A percentile compares a stretch with the other conserved stretches of the same genome.
These are phyloP conservation scores for Psix sp. DNA, from an alignment of 1,140 invertebrate species.

Conservation along the genomic window DNA sequence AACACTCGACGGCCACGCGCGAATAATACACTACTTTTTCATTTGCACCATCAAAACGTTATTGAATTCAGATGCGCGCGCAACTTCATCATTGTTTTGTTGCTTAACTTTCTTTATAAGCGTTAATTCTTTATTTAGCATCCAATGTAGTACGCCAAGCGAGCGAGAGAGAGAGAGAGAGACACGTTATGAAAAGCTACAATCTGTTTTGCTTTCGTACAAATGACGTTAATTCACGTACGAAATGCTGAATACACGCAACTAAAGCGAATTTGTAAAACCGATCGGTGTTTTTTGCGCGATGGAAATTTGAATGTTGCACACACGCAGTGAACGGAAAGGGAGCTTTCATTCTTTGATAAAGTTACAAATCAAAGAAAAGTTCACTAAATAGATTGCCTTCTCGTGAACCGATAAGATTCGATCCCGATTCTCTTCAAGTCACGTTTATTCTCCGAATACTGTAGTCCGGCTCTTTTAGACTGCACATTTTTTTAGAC, in stretches of 20 bases:
- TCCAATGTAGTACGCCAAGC: constrained; percentile 8
- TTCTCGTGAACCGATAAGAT: constrained; percentile 31
- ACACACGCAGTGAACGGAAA: constrained; percentile 19
- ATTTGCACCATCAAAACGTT: constrained; percentile 22
- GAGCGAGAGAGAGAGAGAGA: no score
- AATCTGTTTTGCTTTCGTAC: constrained; percentile 30
- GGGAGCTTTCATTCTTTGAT: constrained; percentile 21
- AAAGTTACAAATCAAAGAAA: constrained; percentile 31
- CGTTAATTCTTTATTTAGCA: constrained; percentile 23
- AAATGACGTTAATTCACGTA: constrained; percentile 24
- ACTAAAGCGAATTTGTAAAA: constrained; percentile 32
- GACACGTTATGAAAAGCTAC: constrained; percentile 20
- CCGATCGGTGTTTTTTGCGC: no score
- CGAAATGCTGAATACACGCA: constrained; percentile 10
- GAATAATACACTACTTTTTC: constrained; percentile 30
- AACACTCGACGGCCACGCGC: constrained; percentile 1
- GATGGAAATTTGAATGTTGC: constrained; percentile 22
- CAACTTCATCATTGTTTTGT: constrained; percentile 26
- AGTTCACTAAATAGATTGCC: constrained; percentile 39
- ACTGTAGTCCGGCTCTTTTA: no score
- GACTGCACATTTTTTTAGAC: no score
- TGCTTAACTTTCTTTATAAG: constrained; percentile 6
- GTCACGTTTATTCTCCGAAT: constrained; percentile 36
- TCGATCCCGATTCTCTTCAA: constrained; percentile 20
- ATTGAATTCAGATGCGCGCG: constrained; percentile 21